Conservation (phyloP, 2,797 vertebrate species). For the Coregonus suidteri region DNA sequence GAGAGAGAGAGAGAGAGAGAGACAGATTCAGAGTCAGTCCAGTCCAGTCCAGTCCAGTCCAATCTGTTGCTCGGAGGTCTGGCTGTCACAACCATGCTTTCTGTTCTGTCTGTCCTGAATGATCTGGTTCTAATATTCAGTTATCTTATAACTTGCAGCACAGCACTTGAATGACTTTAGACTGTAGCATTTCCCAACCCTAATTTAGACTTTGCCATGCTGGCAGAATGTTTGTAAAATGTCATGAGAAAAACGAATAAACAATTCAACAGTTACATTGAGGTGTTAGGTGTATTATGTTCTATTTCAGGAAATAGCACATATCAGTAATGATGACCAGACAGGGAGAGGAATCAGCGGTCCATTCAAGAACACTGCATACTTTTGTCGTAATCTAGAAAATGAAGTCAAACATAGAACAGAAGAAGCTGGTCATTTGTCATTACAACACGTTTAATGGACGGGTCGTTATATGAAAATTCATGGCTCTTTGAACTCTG, state of each 20-base stretch:
- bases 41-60: background rate
- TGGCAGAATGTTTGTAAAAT: conserved; percentile 63
- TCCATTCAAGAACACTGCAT: too few species aligned
- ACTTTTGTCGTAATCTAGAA: too few species aligned
- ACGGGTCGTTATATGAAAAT: too few species aligned
- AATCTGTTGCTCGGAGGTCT: conserved; percentile 32
- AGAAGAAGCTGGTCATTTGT: background rate
- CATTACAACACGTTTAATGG: background rate
- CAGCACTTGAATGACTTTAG: conserved; percentile 62
- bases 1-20: background rate
- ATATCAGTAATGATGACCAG: too few species aligned
- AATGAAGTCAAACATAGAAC: too few species aligned
- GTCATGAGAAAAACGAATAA: conserved; percentile 47
- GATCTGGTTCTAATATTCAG: conserved; percentile 25
- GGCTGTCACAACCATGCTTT: conserved; percentile 41
- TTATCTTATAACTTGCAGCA: conserved; percentile 40
- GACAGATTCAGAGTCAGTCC: too few species aligned
- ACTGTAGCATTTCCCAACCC: conserved; percentile 59
- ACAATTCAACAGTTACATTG: conserved; percentile 34
- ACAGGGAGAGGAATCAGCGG: background rate
- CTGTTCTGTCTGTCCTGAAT: conserved; percentile 31
- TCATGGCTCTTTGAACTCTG: too few species aligned
- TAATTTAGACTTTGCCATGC: conserved; percentile 40
- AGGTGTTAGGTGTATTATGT: background rate
- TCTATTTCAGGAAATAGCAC: background rate